Evolutionary conservation across 2,113 vertebrate species (phyloP), one percentile per base, ranked within the genome.

Genomic region (Sylvicapra grimmia): DNA sequence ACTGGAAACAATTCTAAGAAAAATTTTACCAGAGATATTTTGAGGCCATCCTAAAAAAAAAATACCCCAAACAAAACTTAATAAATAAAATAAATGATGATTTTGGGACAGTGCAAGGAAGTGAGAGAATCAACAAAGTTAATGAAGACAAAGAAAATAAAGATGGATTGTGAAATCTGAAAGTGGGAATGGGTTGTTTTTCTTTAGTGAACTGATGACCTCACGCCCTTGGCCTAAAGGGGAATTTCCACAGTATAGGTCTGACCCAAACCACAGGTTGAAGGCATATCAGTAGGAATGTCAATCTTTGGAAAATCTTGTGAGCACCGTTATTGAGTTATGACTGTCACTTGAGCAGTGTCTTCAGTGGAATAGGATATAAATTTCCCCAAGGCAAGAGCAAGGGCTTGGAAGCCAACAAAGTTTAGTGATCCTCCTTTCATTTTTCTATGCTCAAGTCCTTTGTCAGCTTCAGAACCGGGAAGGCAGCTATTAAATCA

Each of bases 401-500:
- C 23, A 11, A 89, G 91, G 47, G 47, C 75, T 97, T 90, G 36
- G 91, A 77, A 98, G 89, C 72, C 97, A 93, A 94, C 84, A 51
- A 89, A 97, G 94, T 96, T 96, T 94, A 85, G 94, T 86, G 94
- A 96, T 91, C 97, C 77, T 91, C 87, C 90, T 92, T 98, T 97
- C 98, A 97, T 88, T 96, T 97, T 94, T 92, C 93, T 84, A 10
- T 2, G 36, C 97, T 72, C 83, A 88, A 53, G 87, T 94, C 96
- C 88, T 98, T 96, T 96, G 96, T 98, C 97, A 97, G 97, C 87
- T 97, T 97, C 94, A 96, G 95, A 95, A 96, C 93, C 16, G 89
- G 86, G 92, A 95, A 97, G 91, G 79, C 91, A 91, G 95, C 96
- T 96, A 86, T 97, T 98, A 98, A 97, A 97, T 97, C 97, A 98